These are phyloP conservation scores for Regulus satrapa DNA, from an alignment of 2,113 vertebrate species.

Conservation along the genomic window DNA sequence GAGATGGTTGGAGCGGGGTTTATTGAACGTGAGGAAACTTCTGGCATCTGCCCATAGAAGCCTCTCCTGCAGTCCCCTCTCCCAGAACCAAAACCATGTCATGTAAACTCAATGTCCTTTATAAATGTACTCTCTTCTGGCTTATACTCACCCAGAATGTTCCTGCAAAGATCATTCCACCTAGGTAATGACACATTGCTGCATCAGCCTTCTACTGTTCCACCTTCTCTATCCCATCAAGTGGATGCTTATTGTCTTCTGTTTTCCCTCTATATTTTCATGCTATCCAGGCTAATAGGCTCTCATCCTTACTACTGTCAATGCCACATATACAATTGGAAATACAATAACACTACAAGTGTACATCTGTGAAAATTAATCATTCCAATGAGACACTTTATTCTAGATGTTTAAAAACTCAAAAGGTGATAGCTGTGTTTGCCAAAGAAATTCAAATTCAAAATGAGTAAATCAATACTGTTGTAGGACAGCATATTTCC, in stretches of 20 bases:
- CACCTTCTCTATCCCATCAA: background rate
- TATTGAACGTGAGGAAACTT: background rate
- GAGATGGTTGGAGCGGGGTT: background rate
- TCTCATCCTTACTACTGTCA: background rate
- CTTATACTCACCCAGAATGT: background rate
- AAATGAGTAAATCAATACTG: background rate
- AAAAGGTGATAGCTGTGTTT: background rate
- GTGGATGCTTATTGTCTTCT: background rate
- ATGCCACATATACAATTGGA: background rate
- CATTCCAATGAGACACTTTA: background rate
- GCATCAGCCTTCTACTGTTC: background rate
- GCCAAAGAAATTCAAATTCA: background rate
- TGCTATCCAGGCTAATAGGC: no score
- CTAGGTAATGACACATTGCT: background rate
- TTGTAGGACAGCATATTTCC: background rate
- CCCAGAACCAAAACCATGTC: rapidly evolving
- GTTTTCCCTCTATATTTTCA: background rate
- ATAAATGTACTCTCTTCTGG: background rate
- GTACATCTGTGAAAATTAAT: background rate
- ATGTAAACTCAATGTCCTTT: background rate
- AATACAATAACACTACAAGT: background rate
- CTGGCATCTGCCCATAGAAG: background rate
- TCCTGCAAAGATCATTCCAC: background rate
- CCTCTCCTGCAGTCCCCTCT: background rate
- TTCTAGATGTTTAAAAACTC: background rate